Evolutionary conservation across 1,140 invertebrate species (phyloP).

Genomic region (Pseudomyrmex cubaensis): DNA sequence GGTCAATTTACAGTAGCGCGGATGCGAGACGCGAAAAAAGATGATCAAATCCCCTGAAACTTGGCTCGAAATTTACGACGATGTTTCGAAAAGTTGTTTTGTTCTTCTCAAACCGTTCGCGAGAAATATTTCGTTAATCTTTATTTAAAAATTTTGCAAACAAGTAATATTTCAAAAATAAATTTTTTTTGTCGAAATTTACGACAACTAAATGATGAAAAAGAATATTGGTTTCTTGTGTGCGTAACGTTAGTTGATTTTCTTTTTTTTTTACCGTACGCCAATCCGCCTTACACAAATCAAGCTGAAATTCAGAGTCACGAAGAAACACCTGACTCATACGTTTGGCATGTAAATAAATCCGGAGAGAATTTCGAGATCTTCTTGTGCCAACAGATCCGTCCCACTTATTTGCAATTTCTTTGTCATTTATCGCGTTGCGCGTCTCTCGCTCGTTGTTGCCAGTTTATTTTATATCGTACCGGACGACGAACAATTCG

Average conservation of each 20-base stretch:
- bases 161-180: neutral
- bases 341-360: conserved; percentile 65
- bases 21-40: neutral
- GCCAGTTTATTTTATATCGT: neutral
- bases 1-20: neutral
- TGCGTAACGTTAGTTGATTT: too few species aligned
- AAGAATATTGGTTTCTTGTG: too few species aligned
- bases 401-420: conserved; percentile 40
- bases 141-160: neutral
- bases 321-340: conserved; percentile 56
- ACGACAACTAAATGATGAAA: neutral
- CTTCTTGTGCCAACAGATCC: conserved; percentile 45
- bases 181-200: neutral
- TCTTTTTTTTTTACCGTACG: neutral
- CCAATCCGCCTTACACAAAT: conserved; percentile 61
- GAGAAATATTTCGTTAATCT: neutral
- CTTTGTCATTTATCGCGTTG: conserved; percentile 31
- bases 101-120: neutral
- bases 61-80: neutral
- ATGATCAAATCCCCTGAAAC: neutral
- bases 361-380: conserved; percentile 56
- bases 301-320: conserved; percentile 44
- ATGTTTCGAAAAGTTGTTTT: too few species aligned
- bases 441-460: neutral
- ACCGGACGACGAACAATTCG: conserved; percentile 12